These are phyloP conservation scores for Neodiprion virginianus DNA, from an alignment of 1,140 invertebrate genomes.

Conservation along the genomic window DNA sequence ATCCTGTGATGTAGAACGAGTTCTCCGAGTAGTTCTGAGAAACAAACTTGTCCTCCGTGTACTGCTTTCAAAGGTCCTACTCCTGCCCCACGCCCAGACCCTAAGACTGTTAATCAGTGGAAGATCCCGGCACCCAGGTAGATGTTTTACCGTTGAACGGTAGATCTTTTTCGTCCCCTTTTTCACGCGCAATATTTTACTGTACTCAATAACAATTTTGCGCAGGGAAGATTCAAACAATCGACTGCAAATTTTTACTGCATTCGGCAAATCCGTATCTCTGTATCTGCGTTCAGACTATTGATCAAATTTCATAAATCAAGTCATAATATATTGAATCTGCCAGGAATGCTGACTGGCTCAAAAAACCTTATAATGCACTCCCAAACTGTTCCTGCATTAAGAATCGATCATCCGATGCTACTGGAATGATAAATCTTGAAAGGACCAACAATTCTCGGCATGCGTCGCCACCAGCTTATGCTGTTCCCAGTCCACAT, in stretches of 20 bases:
- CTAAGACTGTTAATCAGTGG: conserved; percentile 10
- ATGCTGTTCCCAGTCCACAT: not conserved
- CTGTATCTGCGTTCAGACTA: not conserved
- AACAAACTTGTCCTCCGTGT: not conserved
- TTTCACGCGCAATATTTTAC: too few species aligned
- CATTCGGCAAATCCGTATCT: not conserved
- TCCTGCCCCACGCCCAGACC: conserved; percentile 10
- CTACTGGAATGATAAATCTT: conserved; percentile 10
- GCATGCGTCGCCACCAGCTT: conserved; percentile 24
- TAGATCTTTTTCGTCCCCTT: not conserved
- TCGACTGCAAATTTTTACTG: not conserved
- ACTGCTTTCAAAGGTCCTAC: not conserved
- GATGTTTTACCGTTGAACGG: not conserved
- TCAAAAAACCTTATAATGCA: conserved; percentile 44
- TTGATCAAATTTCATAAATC: too few species aligned
- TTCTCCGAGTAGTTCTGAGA: not conserved
- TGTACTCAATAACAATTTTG: too few species aligned
- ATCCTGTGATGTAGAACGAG: not conserved
- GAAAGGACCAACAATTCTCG: conserved; percentile 35
- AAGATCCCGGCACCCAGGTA: not conserved
- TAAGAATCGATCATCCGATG: conserved; percentile 24
- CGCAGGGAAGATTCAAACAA: not conserved
- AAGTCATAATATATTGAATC: conserved; percentile 29
- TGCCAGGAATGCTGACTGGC: conserved; percentile 40
- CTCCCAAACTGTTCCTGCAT: conserved; percentile 24